These are phyloP conservation scores for Aplodontia rufa DNA, from an alignment of 2,113 vertebrate genomes.

Conservation along the genomic window DNA sequence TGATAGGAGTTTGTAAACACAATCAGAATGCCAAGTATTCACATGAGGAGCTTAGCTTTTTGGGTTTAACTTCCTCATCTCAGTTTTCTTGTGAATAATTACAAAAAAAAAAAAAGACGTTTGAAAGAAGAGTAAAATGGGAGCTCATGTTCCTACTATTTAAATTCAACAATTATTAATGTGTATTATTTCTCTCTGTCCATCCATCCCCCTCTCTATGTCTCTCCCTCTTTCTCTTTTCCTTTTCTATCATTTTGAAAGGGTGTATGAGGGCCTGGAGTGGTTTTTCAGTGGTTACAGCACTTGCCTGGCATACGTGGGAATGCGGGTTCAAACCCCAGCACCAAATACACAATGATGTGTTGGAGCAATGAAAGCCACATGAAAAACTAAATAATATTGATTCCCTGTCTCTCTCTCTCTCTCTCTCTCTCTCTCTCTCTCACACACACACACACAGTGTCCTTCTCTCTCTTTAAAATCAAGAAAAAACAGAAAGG, in stretches of 20 bases:
- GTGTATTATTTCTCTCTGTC: neutral
- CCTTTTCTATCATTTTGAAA: neutral
- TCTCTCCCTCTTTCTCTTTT: neutral
- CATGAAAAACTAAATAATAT: too few relatives aligned
- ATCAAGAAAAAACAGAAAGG: too few relatives aligned
- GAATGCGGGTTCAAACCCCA: too few relatives aligned
- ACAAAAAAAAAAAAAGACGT: neutral
- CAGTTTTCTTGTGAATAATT: neutral
- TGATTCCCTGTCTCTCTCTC: too few relatives aligned
- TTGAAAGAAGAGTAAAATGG: neutral
- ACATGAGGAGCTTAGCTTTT: neutral
- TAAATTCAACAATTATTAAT: neutral
- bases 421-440: neutral
- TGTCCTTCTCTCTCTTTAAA: neutral
- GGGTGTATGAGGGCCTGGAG: too few relatives aligned
- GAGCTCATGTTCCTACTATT: neutral
- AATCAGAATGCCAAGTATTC: constrained; percentile 26
- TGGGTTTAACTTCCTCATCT: neutral
- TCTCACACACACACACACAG: too few relatives aligned
- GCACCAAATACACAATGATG: too few relatives aligned
- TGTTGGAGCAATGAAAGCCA: too few relatives aligned
- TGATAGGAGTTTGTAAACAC: neutral
- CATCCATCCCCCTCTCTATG: neutral
- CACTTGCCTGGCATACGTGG: too few relatives aligned
- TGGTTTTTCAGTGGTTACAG: too few relatives aligned